Evolutionary conservation across 2,888 invertebrate genomes (phyloP).

Genomic region (Folsomia manolachei): DNA sequence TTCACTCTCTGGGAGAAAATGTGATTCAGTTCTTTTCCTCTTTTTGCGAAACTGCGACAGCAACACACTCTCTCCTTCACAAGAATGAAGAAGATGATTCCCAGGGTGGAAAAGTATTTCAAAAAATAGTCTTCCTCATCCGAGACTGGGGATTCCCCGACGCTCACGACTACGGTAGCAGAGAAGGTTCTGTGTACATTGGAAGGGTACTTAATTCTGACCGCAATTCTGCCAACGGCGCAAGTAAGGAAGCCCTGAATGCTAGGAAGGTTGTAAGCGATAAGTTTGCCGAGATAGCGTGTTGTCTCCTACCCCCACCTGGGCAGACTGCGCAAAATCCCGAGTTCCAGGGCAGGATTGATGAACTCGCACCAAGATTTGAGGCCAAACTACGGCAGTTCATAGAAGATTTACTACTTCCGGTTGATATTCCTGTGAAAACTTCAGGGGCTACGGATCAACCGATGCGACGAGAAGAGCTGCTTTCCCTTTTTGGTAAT

Average conservation of each 20-base stretch:
- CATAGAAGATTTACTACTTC: neutral
- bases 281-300: neutral
- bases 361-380: neutral
- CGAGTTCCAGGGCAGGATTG: neutral
- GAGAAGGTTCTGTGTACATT: neutral
- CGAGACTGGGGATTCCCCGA: neutral
- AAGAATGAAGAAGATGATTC: neutral
- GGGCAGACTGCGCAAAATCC: neutral
- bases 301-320: neutral
- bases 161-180: neutral
- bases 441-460: neutral
- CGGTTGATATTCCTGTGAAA: neutral
- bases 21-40: neutral
- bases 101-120: neutral
- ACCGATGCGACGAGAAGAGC: neutral
- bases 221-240: neutral
- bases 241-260: neutral
- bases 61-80: neutral
- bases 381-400: neutral
- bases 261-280: neutral
- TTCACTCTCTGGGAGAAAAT: neutral
- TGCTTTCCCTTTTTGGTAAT: neutral
- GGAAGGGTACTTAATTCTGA: neutral
- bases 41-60: neutral
- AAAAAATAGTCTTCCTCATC: neutral